Evolutionary conservation across 2,797 vertebrate genomes (phyloP).

Genomic region (Pseudocheirus occidentalis): DNA sequence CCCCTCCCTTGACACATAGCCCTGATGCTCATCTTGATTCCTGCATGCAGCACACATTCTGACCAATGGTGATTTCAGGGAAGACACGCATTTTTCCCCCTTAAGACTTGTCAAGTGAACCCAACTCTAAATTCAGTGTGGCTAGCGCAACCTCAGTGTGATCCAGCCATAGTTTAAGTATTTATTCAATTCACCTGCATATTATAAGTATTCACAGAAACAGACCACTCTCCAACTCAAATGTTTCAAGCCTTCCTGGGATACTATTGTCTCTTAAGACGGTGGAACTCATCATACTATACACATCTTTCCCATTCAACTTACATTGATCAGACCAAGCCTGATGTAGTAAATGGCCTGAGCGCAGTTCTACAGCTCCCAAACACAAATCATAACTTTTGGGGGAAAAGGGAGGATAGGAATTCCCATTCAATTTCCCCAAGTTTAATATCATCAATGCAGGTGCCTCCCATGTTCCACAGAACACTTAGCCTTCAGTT

Average conservation of each 20-base stretch:
- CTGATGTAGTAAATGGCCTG: neutral
- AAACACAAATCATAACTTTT: constrained; percentile 63
- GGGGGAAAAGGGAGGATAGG: neutral
- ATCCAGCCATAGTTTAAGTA: neutral
- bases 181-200: constrained; percentile 62
- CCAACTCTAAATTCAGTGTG: constrained; percentile 51
- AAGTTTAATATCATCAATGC: constrained; percentile 42
- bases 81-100: neutral
- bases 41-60: constrained; percentile 55
- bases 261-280: constrained; percentile 21
- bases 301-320: constrained; percentile 1
- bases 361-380: constrained; percentile 19
- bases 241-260: constrained; percentile 57
- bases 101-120: constrained; percentile 45
- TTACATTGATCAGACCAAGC: neutral
- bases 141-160: neutral
- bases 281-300: neutral
- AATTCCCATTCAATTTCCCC: constrained; percentile 46
- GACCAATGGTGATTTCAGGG: constrained; percentile 47
- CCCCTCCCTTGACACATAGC: constrained; percentile 53
- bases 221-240: constrained; percentile 43
- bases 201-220: constrained; percentile 64
- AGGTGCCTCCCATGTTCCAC: constrained; percentile 55
- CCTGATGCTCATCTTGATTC: constrained; percentile 50
- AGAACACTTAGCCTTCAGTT: constrained; percentile 60